Conservation (phyloP, 1,140 invertebrate species). For the Drosophila kepulauana region DNA sequence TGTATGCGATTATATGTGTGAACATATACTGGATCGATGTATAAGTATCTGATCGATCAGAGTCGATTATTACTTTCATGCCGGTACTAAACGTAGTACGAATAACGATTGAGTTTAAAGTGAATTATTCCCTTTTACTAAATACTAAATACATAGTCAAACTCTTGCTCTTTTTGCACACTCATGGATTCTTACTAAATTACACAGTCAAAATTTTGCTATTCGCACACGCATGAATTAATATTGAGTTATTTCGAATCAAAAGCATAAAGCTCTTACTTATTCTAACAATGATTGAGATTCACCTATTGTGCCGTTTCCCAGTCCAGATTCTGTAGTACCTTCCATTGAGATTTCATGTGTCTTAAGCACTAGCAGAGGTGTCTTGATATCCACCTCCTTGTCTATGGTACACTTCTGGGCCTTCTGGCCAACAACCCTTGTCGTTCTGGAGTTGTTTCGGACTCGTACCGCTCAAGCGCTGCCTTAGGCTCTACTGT, state of each 20-base stretch:
- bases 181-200: neutral
- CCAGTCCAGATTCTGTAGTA: constrained; percentile 41
- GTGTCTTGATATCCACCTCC: constrained; percentile 72
- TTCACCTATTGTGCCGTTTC: constrained; percentile 60
- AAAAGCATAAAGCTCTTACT: constrained; percentile 4
- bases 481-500: constrained; percentile 39
- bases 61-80: too few species aligned
- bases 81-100: too few species aligned
- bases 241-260: neutral
- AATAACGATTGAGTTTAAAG: too few species aligned
- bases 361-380: constrained; percentile 62
- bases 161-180: too few species aligned
- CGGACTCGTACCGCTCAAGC: constrained; percentile 35
- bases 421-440: constrained; percentile 17
- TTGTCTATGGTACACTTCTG: constrained; percentile 60
- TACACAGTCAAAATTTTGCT: neutral
- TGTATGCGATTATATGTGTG: too few species aligned
- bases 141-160: too few species aligned
- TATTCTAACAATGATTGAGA: constrained; percentile 70
- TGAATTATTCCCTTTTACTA: too few species aligned
- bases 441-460: constrained; percentile 5
- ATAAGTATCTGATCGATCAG: too few species aligned
- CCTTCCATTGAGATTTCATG: constrained; percentile 45
- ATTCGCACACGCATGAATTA: neutral
- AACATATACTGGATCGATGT: too few species aligned